phyloP scores from a whole-genome alignment of 2,113 vertebrate genomes.

The Alligator sinensis region DNA sequence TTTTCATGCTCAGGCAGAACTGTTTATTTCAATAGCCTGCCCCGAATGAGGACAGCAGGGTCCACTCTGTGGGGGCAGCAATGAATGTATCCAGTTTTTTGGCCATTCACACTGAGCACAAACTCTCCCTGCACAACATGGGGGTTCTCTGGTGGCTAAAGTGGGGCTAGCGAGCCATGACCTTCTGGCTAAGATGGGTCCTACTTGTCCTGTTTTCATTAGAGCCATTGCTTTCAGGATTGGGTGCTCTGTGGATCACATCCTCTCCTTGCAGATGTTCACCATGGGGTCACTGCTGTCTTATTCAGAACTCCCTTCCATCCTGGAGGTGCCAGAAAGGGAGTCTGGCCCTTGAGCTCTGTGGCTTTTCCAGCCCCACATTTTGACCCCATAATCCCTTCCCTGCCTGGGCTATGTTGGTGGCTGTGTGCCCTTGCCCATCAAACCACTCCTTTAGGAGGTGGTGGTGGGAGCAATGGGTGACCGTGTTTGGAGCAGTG shows the following conservation, averaged over 20 bases:
- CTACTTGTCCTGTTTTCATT: background rate
- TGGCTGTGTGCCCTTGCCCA: background rate
- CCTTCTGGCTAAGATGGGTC: background rate
- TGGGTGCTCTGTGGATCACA: background rate
- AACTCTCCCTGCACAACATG: background rate
- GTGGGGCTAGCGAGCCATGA: no score
- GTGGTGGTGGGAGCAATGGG: background rate
- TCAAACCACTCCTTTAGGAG: no score
- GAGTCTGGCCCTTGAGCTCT: background rate
- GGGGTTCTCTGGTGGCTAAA: background rate
- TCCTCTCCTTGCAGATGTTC: background rate
- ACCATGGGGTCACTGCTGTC: background rate
- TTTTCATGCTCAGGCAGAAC: background rate
- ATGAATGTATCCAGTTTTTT: no score
- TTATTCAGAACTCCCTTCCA: background rate
- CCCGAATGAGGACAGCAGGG: background rate
- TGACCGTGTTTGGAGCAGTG: background rate
- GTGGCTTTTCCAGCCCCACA: background rate
- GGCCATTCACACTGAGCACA: background rate
- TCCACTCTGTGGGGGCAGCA: background rate
- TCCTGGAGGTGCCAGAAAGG: background rate
- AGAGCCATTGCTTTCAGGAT: background rate
- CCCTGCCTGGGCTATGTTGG: background rate
- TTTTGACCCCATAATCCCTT: background rate
- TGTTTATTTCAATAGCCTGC: background rate